Evolutionary conservation across 2,888 invertebrate genomes (phyloP).

Genomic region (Xanthorhoe designata): DNA sequence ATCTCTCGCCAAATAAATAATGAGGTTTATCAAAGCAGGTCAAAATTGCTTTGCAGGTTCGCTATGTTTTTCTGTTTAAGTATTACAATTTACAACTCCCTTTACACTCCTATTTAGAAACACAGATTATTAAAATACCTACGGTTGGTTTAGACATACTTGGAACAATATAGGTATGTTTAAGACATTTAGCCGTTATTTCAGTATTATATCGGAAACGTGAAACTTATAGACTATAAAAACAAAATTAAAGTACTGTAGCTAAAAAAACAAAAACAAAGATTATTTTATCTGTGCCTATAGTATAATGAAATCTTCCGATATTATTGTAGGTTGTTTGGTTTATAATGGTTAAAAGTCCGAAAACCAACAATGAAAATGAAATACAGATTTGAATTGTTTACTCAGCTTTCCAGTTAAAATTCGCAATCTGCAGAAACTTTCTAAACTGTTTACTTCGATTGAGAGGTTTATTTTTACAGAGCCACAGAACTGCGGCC

Average conservation of each 20-base stretch:
- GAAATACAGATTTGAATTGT: constrained; percentile 10
- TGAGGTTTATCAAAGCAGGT: constrained; percentile 6
- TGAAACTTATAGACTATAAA: too few species aligned
- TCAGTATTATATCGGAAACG: too few species aligned
- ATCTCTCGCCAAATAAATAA: constrained; percentile 20
- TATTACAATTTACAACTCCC: not conserved
- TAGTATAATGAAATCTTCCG: too few species aligned
- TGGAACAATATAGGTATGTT: too few species aligned
- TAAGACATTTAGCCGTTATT: too few species aligned
- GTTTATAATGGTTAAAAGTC: not conserved
- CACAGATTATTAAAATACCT: too few species aligned
- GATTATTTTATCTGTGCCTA: too few species aligned
- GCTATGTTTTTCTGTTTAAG: not conserved
- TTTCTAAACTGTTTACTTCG: constrained; percentile 18
- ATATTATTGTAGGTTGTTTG: too few species aligned
- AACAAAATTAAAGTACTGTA: too few species aligned
- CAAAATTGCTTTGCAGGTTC: not conserved
- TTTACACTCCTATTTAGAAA: not conserved
- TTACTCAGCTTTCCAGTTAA: constrained; percentile 16
- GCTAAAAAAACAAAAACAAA: too few species aligned
- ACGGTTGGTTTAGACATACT: too few species aligned
- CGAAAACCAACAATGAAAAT: not conserved
- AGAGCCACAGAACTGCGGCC: constrained; percentile 43
- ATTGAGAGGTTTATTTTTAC: constrained; percentile 34
- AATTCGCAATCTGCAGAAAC: constrained; percentile 7